A percentile compares a stretch with the other conserved stretches of the same genome.
These are phyloP conservation scores for Hozukius guyotensis DNA, from an alignment of 2,797 vertebrate species.

Conservation along the genomic window DNA sequence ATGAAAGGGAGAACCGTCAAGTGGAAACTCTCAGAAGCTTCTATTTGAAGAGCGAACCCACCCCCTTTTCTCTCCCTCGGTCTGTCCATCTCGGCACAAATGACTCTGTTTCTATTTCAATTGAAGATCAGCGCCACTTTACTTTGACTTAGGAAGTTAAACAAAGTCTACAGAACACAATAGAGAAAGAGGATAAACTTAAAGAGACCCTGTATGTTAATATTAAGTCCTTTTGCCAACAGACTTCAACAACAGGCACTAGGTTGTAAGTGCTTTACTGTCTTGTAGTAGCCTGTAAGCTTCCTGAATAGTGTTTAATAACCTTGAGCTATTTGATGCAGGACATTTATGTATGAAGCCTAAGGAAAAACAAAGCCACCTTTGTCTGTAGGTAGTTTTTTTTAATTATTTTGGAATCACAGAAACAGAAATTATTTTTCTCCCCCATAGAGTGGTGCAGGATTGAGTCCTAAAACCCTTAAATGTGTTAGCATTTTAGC, in stretches of 20 bases:
- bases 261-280: slow-evolving; percentile 53
- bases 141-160: slow-evolving; percentile 68
- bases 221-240: slow-evolving; percentile 69
- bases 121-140: slow-evolving; percentile 73
- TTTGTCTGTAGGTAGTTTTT: not conserved
- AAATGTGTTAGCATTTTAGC: no score
- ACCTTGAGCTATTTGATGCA: slow-evolving; percentile 77
- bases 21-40: slow-evolving; percentile 73
- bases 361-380: not conserved
- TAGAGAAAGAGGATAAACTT: slow-evolving; percentile 58
- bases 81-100: slow-evolving; percentile 65
- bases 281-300: slow-evolving; percentile 73
- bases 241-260: slow-evolving; percentile 45
- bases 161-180: slow-evolving; percentile 69
- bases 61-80: slow-evolving; percentile 44
- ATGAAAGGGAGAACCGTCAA: slow-evolving; percentile 72
- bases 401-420: not conserved
- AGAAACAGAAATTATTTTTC: not conserved
- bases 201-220: slow-evolving; percentile 63
- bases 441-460: not conserved
- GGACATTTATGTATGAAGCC: slow-evolving; percentile 81
- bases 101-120: slow-evolving; percentile 71
- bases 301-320: slow-evolving; percentile 83
- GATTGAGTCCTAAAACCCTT: no score
- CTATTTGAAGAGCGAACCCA: slow-evolving; percentile 69